phyloP scores from a whole-genome alignment of 2,888 invertebrate species.

The Scelioninae gen. 1 region DNA sequence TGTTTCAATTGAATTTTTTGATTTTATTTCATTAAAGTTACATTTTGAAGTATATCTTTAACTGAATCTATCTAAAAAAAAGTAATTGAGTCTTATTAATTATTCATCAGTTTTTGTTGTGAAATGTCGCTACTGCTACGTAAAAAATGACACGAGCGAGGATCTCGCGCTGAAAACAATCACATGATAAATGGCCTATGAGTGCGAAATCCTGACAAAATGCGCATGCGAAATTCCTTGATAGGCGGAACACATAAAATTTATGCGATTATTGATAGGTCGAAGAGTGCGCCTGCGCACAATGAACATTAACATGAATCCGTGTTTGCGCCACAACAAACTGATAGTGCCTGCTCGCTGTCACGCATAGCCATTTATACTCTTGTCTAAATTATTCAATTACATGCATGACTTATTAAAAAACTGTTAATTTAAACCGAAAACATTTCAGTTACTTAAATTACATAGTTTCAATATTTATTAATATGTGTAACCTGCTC shows the following conservation, averaged over 20 bases:
- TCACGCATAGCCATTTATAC: constrained; percentile 45
- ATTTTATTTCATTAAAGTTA: background rate
- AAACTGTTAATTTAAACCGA: background rate
- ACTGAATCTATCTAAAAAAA: background rate
- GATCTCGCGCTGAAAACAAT: constrained; percentile 23
- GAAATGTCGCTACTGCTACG: constrained; percentile 41
- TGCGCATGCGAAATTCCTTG: constrained; percentile 57
- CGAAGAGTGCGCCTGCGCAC: constrained; percentile 71
- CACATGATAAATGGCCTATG: constrained; percentile 52
- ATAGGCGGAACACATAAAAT: constrained; percentile 69
- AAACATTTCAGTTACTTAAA: too few relatives aligned
- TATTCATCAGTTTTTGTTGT: constrained; percentile 35
- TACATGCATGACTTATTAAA: constrained; percentile 24
- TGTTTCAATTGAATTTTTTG: background rate
- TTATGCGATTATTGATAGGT: constrained; percentile 71
- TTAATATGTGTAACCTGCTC: too few relatives aligned
- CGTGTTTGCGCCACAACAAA: constrained; percentile 68
- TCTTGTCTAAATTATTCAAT: constrained; percentile 47
- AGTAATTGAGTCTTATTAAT: constrained; percentile 14
- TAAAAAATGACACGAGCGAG: constrained; percentile 14
- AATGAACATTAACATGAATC: constrained; percentile 63
- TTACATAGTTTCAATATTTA: too few relatives aligned
- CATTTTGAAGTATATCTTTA: background rate
- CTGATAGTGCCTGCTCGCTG: constrained; percentile 58
- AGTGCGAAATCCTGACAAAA: constrained; percentile 58